A percentile compares a stretch with the other conserved stretches of the same genome.
These are phyloP conservation scores for Motacilla tschutschensis DNA, from an alignment of 2,113 vertebrate genomes.

Conservation along the genomic window DNA sequence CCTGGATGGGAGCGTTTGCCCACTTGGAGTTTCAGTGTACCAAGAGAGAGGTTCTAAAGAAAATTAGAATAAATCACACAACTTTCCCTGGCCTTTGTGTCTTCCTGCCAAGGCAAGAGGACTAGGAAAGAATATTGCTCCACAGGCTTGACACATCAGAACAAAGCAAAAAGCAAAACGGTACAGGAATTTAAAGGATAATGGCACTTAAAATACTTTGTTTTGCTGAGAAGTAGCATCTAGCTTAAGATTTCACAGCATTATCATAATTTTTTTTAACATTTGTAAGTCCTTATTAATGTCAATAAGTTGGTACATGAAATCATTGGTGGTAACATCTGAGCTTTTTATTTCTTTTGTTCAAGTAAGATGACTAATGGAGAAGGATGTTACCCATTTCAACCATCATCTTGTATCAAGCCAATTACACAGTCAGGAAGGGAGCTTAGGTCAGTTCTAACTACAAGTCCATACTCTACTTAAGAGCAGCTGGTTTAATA, in stretches of 20 bases:
- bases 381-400: neutral
- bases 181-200: neutral
- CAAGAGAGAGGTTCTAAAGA: slow-evolving; percentile 20
- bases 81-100: slow-evolving; percentile 13
- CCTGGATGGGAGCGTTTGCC: slow-evolving; percentile 66
- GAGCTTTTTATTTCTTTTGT: neutral
- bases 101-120: neutral
- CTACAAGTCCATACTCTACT: neutral
- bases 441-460: neutral
- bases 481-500: neutral
- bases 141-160: neutral
- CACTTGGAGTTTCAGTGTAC: slow-evolving; percentile 27
- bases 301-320: neutral
- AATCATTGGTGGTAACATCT: neutral
- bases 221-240: neutral
- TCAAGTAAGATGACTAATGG: neutral
- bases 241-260: neutral
- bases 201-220: neutral
- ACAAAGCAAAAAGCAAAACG: neutral
- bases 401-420: neutral
- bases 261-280: neutral
- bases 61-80: slow-evolving; percentile 47
- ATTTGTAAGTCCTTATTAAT: neutral
- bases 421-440: neutral
- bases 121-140: neutral